A percentile compares a stretch with the other conserved stretches of the same genome.
These are phyloP conservation scores for Littorina saxatilis DNA, from an alignment of 1,140 invertebrate genomes.

Conservation along the genomic window DNA sequence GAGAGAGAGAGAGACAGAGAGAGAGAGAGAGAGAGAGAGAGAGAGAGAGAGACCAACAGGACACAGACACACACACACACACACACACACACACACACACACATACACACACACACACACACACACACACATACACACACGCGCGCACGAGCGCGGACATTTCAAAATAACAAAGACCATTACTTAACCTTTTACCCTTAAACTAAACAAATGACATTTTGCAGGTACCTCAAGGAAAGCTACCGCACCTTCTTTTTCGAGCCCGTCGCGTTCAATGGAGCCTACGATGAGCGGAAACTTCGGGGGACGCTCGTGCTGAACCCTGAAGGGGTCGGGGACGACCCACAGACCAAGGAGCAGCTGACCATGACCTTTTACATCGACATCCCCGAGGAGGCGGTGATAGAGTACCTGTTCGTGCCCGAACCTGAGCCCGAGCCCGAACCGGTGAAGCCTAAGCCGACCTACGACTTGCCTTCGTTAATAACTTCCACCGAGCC, in stretches of 20 bases:
- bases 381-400: slow-evolving; percentile 53
- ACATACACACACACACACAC: too few relatives aligned
- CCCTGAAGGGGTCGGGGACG: slow-evolving; percentile 52
- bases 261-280: slow-evolving; percentile 60
- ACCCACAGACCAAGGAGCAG: slow-evolving; percentile 48
- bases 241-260: slow-evolving; percentile 55
- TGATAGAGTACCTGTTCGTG: background rate
- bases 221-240: slow-evolving; percentile 62
- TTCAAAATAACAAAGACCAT: too few relatives aligned
- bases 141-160: too few relatives aligned
- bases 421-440: background rate
- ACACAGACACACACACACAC: too few relatives aligned
- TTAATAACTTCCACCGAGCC: background rate
- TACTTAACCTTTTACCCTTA: too few relatives aligned
- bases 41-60: too few relatives aligned
- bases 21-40: too few relatives aligned
- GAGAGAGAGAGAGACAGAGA: too few relatives aligned
- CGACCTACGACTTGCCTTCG: slow-evolving; percentile 3
- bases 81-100: too few relatives aligned
- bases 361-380: slow-evolving; percentile 56
- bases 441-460: slow-evolving; percentile 22
- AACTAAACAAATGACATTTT: slow-evolving; percentile 53
- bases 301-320: slow-evolving; percentile 56
- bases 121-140: too few relatives aligned
- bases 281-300: slow-evolving; percentile 56